Base-by-base conservation (phyloP, 1,140 invertebrate genomes). In the Euschistus heros region DNA sequence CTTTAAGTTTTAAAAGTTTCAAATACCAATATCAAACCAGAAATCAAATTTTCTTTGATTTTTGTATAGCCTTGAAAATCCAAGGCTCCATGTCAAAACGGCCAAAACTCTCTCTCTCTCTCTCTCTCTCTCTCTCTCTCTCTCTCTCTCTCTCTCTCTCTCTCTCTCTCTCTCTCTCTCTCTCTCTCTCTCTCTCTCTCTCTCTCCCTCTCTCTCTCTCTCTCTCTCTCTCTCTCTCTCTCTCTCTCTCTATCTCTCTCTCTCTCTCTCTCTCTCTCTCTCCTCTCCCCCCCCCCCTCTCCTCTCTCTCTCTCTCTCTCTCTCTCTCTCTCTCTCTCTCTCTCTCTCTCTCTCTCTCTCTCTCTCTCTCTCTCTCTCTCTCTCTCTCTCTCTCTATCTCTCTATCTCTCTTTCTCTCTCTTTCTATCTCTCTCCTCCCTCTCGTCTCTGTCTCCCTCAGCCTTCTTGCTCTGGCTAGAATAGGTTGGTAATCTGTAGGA, bases 51-150 rank as follows among this genome's bases (percentile, higher is more conserved):
- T n/a, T n/a, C n/a, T n/a, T n/a, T n/a, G n/a, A n/a, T n/a, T n/a
- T n/a, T n/a, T n/a, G n/a, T n/a, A n/a, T n/a, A n/a, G n/a, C n/a
- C n/a, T n/a, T n/a, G n/a, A n/a, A n/a, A 44, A 44, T 10, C 42
- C 42, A 44, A 8, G 7, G 8, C 8, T 10, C 8, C 17, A 17
- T 44, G 42, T 44, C 17, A 44, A 44, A 55, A 7, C 18, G 8
- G 7, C 52, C 52, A 10, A 8, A 8, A n/a, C n/a, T n/a, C n/a
- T n/a, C n/a, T n/a, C n/a, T n/a, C n/a, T n/a, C n/a, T n/a, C n/a
- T n/a, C n/a, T 55, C 52, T 55, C 52, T 55, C 52, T 55, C 52
- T 55, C 52, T 55, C 52, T 55, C 52, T 55, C 52, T 55, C 52
- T 55, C 52, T 55, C 52, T 55, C 52, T 55, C 52, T 55, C 52